Evolutionary conservation across 2,113 vertebrate genomes (phyloP).

Genomic region (Dolichallabes microphthalmus): DNA sequence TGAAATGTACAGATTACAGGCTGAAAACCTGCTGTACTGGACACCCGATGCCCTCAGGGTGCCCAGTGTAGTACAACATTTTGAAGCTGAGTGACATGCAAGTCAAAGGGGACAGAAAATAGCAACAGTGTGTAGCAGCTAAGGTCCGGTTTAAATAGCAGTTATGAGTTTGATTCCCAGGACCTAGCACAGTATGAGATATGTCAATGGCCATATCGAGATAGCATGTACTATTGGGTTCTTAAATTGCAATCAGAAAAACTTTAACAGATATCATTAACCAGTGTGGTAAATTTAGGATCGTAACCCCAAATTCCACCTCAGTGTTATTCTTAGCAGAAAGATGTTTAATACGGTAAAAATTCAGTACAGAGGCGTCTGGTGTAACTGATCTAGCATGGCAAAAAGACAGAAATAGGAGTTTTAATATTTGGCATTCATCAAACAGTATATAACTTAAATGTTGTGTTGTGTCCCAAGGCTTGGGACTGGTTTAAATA

Average conservation of each 20-base stretch:
- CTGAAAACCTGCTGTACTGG: constrained; percentile 1
- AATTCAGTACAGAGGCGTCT: neutral
- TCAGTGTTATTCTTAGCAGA: neutral
- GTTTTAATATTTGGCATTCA: too few species aligned
- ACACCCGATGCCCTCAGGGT: constrained; percentile 8
- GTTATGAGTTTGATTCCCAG: neutral
- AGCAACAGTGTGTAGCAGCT: neutral
- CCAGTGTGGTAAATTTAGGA: neutral
- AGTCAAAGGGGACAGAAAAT: neutral
- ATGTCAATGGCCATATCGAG: neutral
- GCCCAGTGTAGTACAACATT: neutral
- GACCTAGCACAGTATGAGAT: neutral
- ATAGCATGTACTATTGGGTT: neutral
- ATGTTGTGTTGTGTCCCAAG: too few species aligned
- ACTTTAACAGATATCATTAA: neutral
- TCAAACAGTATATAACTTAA: too few species aligned
- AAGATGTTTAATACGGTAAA: neutral
- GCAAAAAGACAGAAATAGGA: too few species aligned
- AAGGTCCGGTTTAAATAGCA: neutral
- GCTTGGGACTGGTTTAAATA: too few species aligned
- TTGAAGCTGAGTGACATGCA: neutral
- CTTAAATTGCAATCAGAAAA: neutral
- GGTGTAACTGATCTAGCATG: neutral
- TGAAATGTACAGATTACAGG: constrained; percentile 8
- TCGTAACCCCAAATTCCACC: neutral